phyloP scores from a whole-genome alignment of 2,797 vertebrate species.

The Morus bassanus region DNA sequence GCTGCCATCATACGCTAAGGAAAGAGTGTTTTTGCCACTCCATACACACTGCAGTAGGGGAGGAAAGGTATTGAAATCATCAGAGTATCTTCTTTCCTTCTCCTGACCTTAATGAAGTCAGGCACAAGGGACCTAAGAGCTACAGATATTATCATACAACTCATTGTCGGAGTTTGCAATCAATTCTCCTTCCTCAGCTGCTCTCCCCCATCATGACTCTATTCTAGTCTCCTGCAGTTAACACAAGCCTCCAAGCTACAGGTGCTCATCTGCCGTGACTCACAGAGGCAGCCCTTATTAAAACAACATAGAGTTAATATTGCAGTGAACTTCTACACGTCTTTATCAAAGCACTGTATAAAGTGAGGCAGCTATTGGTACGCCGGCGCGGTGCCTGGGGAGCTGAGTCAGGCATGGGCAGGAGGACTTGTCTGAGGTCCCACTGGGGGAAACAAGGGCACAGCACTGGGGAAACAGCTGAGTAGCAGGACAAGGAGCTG shows the following conservation, averaged over 20 bases:
- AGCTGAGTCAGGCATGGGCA: background rate
- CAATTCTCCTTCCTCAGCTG: background rate
- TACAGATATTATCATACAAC: background rate
- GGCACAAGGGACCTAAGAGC: background rate
- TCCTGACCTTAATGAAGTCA: background rate
- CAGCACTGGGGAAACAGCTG: rapidly evolving
- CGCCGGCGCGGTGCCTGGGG: background rate
- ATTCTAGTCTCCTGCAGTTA: background rate
- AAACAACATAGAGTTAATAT: background rate
- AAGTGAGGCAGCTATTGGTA: background rate
- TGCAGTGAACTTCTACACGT: background rate
- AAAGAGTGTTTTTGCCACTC: background rate
- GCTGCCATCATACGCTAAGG: background rate
- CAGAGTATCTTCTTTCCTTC: background rate
- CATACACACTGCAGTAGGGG: background rate
- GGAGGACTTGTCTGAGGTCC: background rate
- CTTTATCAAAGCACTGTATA: background rate
- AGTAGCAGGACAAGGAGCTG: background rate
- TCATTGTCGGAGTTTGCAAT: background rate
- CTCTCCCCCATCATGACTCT: background rate
- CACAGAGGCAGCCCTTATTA: background rate
- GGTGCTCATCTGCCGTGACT: background rate
- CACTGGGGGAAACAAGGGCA: background rate
- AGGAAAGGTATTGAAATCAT: background rate
- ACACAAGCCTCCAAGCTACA: background rate